Evolutionary conservation across 2,113 vertebrate species (phyloP).

Genomic region (Leptobrachium ailaonicum): DNA sequence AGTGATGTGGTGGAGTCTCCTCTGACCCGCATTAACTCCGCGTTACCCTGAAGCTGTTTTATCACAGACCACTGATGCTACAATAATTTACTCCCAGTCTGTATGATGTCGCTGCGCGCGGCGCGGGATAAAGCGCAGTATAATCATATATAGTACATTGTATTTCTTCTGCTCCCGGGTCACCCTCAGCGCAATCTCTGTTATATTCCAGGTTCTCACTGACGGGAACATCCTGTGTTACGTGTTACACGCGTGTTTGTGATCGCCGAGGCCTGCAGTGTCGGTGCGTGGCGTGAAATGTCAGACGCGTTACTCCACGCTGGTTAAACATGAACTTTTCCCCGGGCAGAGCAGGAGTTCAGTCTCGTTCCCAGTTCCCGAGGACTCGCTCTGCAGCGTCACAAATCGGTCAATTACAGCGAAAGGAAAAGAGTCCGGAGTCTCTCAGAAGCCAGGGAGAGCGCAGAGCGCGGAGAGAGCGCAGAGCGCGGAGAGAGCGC

Average conservation of each 20-base stretch:
- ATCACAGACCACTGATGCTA: not conserved
- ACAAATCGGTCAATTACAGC: not conserved
- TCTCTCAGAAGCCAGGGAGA: not conserved
- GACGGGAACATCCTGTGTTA: too few species aligned
- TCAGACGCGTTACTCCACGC: slow-evolving; percentile 12
- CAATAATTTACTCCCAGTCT: not conserved
- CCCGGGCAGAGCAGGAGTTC: not conserved
- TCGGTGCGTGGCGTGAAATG: not conserved
- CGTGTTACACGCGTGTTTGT: too few species aligned
- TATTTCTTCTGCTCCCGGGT: too few species aligned
- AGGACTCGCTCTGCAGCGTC: not conserved
- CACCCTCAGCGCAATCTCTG: too few species aligned
- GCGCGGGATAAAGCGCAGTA: too few species aligned
- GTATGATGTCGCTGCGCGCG: not conserved
- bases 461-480: not conserved
- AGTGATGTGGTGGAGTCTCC: not conserved
- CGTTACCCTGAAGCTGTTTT: not conserved
- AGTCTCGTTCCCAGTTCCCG: not conserved
- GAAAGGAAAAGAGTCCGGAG: not conserved
- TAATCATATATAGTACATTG: too few species aligned
- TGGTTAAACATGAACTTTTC: slow-evolving; percentile 34
- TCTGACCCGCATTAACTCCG: not conserved
- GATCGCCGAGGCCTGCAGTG: not conserved
- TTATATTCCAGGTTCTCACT: too few species aligned
- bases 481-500: too few species aligned